Evolutionary conservation across 2,113 vertebrate species (phyloP).

Genomic region (Syngnathus scovelli): DNA sequence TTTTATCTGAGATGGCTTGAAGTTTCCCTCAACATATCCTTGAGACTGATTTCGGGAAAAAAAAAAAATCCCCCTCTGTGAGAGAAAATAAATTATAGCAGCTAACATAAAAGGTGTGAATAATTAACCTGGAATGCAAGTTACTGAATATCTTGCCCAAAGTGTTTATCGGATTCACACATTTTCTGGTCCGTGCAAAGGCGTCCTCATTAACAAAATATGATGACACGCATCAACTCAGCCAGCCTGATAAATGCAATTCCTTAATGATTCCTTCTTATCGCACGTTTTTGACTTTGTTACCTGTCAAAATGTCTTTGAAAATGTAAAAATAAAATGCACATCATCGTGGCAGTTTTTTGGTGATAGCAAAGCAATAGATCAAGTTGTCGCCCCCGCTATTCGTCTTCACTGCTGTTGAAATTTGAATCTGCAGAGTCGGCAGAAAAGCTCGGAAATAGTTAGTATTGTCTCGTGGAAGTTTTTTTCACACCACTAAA

Average conservation of each 20-base stretch:
- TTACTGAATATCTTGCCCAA: neutral
- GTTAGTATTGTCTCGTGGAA: conserved; percentile 21
- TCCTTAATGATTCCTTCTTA: neutral
- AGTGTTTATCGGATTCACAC: neutral
- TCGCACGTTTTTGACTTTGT: neutral
- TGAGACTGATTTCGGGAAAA: too few species aligned
- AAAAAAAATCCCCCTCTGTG: neutral
- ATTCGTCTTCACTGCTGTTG: conserved; percentile 2
- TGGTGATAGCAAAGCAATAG: neutral
- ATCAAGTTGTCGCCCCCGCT: neutral
- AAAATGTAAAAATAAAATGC: conserved; percentile 3
- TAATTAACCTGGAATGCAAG: neutral
- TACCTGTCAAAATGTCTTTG: conserved; percentile 5
- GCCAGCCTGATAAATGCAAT: neutral
- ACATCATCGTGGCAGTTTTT: neutral
- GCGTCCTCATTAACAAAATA: neutral
- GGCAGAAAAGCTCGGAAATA: conserved; percentile 13
- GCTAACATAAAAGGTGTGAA: neutral
- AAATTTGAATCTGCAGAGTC: conserved; percentile 7
- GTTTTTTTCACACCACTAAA: neutral
- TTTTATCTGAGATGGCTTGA: too few species aligned
- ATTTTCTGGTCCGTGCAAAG: neutral
- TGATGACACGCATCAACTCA: neutral
- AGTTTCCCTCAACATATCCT: too few species aligned
- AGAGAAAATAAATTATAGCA: neutral